phyloP scores from a whole-genome alignment of 2,113 vertebrate genomes.

The Daboia siamensis region DNA sequence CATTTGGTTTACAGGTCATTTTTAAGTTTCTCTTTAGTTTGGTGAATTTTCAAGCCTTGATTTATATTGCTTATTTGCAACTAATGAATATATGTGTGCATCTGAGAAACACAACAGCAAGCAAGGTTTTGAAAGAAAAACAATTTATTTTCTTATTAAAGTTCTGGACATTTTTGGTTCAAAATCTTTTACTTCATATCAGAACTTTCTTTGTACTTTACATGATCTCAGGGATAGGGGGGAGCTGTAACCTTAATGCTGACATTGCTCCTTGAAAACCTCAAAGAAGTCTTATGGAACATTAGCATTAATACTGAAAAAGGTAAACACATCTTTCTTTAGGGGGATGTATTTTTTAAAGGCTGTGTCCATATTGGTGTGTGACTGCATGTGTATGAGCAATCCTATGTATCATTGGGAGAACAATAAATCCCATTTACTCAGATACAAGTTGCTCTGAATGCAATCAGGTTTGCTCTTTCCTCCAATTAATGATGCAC shows the following conservation, averaged over 20 bases:
- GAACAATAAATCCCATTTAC: neutral
- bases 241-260: neutral
- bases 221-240: neutral
- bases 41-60: neutral
- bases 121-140: neutral
- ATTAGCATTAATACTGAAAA: neutral
- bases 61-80: neutral
- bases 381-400: no score
- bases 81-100: neutral
- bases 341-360: neutral
- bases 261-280: neutral
- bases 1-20: neutral
- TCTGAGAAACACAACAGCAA: neutral
- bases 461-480: neutral
- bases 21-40: neutral
- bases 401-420: neutral
- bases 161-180: neutral
- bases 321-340: neutral
- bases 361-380: neutral
- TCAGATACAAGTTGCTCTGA: neutral
- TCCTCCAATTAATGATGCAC: neutral
- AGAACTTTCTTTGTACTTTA: neutral
- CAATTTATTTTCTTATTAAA: constrained; percentile 2
- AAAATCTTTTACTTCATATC: neutral
- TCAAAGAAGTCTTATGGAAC: neutral